A percentile compares a stretch with the other conserved stretches of the same genome.
Evolutionary conservation across 2,888 invertebrate species (phyloP).

Genomic region (Drosophila rellima): DNA sequence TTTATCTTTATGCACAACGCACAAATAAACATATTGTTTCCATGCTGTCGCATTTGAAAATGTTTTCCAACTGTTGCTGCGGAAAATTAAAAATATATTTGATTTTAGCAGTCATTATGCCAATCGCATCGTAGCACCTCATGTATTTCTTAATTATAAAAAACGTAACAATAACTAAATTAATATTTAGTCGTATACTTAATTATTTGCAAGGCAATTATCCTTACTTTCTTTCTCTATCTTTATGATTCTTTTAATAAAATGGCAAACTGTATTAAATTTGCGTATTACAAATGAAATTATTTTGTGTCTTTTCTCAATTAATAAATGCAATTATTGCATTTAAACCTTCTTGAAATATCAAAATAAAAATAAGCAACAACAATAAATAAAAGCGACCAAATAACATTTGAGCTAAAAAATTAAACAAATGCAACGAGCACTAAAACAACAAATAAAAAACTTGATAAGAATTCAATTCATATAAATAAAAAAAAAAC

Average conservation of each 20-base stretch:
- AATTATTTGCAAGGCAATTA: constrained; percentile 38
- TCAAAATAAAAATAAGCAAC: constrained; percentile 2
- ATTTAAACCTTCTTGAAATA: constrained; percentile 33
- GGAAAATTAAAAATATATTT: constrained; percentile 15
- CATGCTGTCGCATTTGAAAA: constrained; percentile 30
- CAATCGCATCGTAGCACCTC: constrained; percentile 47
- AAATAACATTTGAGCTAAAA: constrained; percentile 56
- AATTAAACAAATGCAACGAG: constrained; percentile 37
- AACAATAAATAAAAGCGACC: constrained; percentile 43
- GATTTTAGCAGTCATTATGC: constrained; percentile 40
- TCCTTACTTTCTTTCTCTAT: constrained; percentile 21
- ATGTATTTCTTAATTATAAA: constrained; percentile 64
- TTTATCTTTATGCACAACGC: constrained; percentile 56
- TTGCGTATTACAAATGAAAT: constrained; percentile 58
- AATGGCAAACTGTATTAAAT: constrained; percentile 68
- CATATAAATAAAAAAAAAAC: constrained; percentile 10
- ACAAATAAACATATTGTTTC: constrained; percentile 20
- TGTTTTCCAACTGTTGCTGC: constrained; percentile 33
- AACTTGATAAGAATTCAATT: constrained; percentile 36
- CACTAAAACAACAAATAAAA: constrained; percentile 9
- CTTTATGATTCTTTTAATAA: constrained; percentile 54
- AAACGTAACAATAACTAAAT: constrained; percentile 64
- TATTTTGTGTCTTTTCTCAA: constrained; percentile 50
- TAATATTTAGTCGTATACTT: constrained; percentile 51
- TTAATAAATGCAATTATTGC: constrained; percentile 45